Conservation (phyloP, 2,888 invertebrate species). For the Anticlea derivata region DNA sequence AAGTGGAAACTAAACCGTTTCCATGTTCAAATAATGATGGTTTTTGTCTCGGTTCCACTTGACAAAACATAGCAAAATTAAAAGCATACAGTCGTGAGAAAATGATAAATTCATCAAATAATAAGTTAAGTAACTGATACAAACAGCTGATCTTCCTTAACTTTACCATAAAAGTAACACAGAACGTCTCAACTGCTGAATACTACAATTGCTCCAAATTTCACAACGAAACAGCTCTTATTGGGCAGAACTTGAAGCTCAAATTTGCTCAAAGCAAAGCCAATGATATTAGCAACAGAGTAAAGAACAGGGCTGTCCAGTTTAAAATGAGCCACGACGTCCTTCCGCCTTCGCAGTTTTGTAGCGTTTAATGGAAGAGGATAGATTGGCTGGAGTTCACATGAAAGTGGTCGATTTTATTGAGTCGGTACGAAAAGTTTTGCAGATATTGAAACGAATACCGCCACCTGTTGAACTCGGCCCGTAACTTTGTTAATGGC, state of each 20-base stretch:
- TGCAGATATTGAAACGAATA: constrained; percentile 82
- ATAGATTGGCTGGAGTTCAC: constrained; percentile 36
- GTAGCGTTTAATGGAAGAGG: constrained; percentile 33
- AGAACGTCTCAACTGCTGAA: constrained; percentile 69
- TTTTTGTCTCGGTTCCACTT: too few species aligned
- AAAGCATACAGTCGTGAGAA: background rate
- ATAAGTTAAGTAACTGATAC: constrained; percentile 36
- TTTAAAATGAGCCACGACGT: constrained; percentile 50
- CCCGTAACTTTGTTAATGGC: constrained; percentile 76
- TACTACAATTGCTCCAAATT: constrained; percentile 44
- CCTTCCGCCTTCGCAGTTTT: constrained; percentile 36
- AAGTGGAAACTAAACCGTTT: too few species aligned
- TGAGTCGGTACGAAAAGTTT: constrained; percentile 78
- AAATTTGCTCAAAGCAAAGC: constrained; percentile 59
- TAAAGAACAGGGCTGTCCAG: constrained; percentile 59
- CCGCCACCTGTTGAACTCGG: constrained; percentile 77
- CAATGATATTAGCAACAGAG: constrained; percentile 76
- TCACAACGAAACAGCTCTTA: constrained; percentile 49
- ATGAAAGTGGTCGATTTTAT: constrained; percentile 69
- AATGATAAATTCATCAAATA: constrained; percentile 4
- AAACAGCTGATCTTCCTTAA: constrained; percentile 64
- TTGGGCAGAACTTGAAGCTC: constrained; percentile 49
- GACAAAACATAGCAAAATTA: too few species aligned
- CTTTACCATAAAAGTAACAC: constrained; percentile 55
- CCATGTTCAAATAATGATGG: too few species aligned